Evolutionary conservation across 2,113 vertebrate genomes (phyloP).

Genomic region (Corythoichthys intestinalis): DNA sequence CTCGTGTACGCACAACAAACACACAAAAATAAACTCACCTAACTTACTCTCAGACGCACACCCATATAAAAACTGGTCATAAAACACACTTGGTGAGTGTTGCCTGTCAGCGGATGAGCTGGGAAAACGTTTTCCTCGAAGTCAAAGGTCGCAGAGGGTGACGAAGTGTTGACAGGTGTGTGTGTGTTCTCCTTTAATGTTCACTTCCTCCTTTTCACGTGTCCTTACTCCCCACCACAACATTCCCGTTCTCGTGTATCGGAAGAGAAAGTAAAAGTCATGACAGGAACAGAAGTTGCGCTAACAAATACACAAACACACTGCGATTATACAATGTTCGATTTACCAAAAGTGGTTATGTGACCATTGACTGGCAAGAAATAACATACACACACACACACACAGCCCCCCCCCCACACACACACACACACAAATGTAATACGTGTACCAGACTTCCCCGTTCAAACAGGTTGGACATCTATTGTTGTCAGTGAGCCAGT

Average conservation of each 20-base stretch:
- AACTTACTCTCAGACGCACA: too few relatives aligned
- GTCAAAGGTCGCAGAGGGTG: constrained; percentile 44
- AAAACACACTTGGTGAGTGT: not conserved
- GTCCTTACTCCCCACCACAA: too few relatives aligned
- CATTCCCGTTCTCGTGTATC: not conserved
- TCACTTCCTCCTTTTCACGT: too few relatives aligned
- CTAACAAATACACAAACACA: not conserved
- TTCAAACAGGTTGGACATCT: too few relatives aligned
- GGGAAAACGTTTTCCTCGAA: constrained; percentile 29
- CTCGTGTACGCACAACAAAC: too few relatives aligned
- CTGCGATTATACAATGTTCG: not conserved
- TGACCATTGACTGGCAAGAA: not conserved
- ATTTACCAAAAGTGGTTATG: not conserved
- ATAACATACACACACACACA: not conserved
- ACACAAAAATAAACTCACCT: too few relatives aligned
- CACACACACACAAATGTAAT: not conserved
- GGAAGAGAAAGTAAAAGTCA: not conserved
- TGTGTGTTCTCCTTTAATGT: not conserved
- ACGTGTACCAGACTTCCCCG: too few relatives aligned
- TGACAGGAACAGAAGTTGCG: not conserved
- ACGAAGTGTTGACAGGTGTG: constrained; percentile 62
- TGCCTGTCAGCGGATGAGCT: constrained; percentile 39
- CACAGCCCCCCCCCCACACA: too few relatives aligned
- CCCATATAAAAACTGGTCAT: too few relatives aligned
- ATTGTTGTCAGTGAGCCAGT: too few relatives aligned